These are phyloP conservation scores for Chorisops tibialis DNA, from an alignment of 2,888 invertebrate genomes.

Conservation along the genomic window DNA sequence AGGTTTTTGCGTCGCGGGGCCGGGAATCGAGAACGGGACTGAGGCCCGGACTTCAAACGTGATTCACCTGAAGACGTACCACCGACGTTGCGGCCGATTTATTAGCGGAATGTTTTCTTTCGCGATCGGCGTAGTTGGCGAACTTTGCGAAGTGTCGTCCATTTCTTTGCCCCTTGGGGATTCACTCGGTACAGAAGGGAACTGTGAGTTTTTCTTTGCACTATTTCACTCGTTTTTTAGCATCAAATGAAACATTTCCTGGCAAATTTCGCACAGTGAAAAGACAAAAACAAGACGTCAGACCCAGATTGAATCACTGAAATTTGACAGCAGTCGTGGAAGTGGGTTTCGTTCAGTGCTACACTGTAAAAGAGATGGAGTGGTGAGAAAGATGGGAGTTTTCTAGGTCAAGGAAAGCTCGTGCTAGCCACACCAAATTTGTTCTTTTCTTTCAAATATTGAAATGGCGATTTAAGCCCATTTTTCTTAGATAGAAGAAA, in stretches of 20 bases:
- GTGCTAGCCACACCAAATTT: too few relatives aligned
- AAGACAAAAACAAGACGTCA: constrained; percentile 18
- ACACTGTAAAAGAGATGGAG: background rate
- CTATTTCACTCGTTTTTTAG: background rate
- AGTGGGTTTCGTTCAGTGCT: background rate
- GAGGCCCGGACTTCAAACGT: too few relatives aligned
- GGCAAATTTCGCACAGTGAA: background rate
- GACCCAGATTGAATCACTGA: background rate
- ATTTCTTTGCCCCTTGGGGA: constrained; percentile 36
- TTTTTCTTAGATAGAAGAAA: too few relatives aligned
- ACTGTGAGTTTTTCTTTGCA: background rate
- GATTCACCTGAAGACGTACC: constrained; percentile 61
- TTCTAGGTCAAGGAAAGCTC: background rate
- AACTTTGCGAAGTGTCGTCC: constrained; percentile 53
- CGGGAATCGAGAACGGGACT: too few relatives aligned
- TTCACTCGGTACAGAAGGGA: background rate
- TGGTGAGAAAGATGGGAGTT: background rate
- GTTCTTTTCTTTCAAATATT: too few relatives aligned
- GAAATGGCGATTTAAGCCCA: too few relatives aligned
- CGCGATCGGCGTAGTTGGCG: constrained; percentile 55
- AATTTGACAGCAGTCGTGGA: background rate
- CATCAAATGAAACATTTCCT: background rate
- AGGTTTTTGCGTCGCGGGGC: too few relatives aligned
- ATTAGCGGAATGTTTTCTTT: constrained; percentile 70
- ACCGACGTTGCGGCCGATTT: constrained; percentile 60